These are phyloP conservation scores for Geococcyx californianus DNA, from an alignment of 2,113 vertebrate species.

Conservation along the genomic window DNA sequence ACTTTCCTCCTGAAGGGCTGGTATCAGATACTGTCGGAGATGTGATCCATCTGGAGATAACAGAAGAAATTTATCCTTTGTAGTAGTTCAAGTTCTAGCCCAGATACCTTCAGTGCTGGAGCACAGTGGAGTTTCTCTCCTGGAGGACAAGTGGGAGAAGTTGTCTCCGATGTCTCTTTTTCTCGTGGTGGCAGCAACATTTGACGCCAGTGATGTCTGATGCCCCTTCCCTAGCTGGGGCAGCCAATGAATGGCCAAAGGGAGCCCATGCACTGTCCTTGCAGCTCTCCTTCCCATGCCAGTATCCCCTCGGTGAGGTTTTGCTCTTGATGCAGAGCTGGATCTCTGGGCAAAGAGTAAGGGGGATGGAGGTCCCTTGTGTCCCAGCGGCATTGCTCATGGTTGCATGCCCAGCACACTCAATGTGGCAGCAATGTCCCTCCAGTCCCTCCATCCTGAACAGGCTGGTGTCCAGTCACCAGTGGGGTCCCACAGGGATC, in stretches of 20 bases:
- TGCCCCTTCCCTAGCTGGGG: not conserved
- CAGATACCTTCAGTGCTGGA: not conserved
- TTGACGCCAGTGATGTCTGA: fast-evolving
- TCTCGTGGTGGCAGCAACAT: not conserved
- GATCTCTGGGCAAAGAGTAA: not conserved
- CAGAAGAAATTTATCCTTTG: not conserved
- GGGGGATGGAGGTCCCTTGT: not conserved
- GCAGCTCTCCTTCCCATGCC: not conserved
- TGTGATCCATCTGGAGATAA: slow-evolving; percentile 34
- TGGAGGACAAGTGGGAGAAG: not conserved
- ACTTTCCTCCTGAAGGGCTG: not conserved
- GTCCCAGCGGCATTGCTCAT: fast-evolving
- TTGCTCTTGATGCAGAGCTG: not conserved
- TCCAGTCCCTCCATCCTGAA: fast-evolving
- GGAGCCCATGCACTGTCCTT: not conserved
- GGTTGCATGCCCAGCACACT: not conserved
- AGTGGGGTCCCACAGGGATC: no score
- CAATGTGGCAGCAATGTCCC: not conserved
- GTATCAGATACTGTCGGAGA: not conserved
- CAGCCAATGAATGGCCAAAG: not conserved
- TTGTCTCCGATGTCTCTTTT: not conserved
- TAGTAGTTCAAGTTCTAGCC: not conserved
- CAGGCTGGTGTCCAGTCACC: no score
- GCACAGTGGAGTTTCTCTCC: not conserved
- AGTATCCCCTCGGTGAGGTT: not conserved